These are phyloP conservation scores for Polymixis lichenea DNA, from an alignment of 2,888 invertebrate genomes.

Conservation along the genomic window DNA sequence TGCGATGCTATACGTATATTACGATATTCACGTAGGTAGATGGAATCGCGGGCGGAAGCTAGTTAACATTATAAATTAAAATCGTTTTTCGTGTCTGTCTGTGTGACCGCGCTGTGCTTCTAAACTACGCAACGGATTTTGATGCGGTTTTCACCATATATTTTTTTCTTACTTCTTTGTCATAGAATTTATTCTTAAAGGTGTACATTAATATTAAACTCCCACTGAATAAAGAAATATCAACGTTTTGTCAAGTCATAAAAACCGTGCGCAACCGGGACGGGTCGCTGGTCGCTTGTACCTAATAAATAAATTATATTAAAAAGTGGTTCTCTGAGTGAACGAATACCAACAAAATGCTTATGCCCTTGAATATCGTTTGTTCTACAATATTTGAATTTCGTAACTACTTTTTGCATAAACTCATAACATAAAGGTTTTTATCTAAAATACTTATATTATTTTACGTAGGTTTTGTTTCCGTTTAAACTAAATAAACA, in stretches of 20 bases:
- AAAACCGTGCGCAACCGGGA: not conserved
- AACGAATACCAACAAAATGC: not conserved
- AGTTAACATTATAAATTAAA: too few relatives aligned
- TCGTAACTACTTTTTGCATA: not conserved
- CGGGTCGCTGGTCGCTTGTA: not conserved
- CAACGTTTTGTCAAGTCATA: too few relatives aligned
- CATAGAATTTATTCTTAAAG: too few relatives aligned
- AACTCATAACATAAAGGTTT: not conserved
- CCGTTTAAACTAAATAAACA: not conserved
- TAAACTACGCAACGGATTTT: not conserved
- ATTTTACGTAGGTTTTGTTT: not conserved
- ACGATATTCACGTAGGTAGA: too few relatives aligned
- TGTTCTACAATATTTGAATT: slow-evolving; percentile 3
- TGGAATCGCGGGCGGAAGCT: too few relatives aligned
- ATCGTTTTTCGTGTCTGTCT: too few relatives aligned
- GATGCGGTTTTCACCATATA: not conserved
- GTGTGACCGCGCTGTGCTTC: not conserved
- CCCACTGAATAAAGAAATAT: too few relatives aligned
- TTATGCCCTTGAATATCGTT: not conserved
- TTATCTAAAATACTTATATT: not conserved
- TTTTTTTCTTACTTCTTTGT: too few relatives aligned
- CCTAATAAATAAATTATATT: too few relatives aligned
- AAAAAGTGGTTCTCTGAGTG: not conserved
- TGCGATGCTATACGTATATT: too few relatives aligned
- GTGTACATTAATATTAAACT: too few relatives aligned